Conservation (phyloP, 1,140 invertebrate species). For the Glossosoma conforme region DNA sequence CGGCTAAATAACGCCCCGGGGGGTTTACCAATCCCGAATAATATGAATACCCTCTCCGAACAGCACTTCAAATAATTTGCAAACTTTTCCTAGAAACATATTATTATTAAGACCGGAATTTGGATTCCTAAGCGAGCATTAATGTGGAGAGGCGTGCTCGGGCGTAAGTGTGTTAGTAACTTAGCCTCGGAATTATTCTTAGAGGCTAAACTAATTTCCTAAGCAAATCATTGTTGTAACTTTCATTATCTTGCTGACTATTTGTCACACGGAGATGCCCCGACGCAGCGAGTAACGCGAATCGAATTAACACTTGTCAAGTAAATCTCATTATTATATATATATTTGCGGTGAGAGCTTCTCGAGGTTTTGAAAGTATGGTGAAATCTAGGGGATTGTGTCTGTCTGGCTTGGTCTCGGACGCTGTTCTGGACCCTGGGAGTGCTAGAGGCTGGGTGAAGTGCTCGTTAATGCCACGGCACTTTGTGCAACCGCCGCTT, state of each 20-base stretch:
- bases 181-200: constrained; percentile 11
- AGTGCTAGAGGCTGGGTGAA: no score
- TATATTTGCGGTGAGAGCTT: no score
- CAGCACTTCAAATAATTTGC: constrained; percentile 12
- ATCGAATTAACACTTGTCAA: constrained; percentile 23
- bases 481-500: no score
- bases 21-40: no score
- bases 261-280: constrained; percentile 13
- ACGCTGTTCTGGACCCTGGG: no score
- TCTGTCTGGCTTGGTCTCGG: no score
- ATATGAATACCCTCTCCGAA: constrained; percentile 14
- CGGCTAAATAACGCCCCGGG: no score
- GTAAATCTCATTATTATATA: constrained; percentile 17
- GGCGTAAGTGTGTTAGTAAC: constrained; percentile 8
- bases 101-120: constrained; percentile 6
- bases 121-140: constrained; percentile 12
- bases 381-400: no score
- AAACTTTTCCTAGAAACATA: constrained; percentile 19
- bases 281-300: background rate
- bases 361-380: no score
- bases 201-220: constrained; percentile 20
- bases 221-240: constrained; percentile 25
- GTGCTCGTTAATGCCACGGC: no score
- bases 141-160: constrained; percentile 3
- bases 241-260: constrained; percentile 24